Evolutionary conservation across 2,113 vertebrate species (phyloP), one percentile per base, ranked within the genome.

Genomic region (Hydrochoerus hydrochaeris): DNA sequence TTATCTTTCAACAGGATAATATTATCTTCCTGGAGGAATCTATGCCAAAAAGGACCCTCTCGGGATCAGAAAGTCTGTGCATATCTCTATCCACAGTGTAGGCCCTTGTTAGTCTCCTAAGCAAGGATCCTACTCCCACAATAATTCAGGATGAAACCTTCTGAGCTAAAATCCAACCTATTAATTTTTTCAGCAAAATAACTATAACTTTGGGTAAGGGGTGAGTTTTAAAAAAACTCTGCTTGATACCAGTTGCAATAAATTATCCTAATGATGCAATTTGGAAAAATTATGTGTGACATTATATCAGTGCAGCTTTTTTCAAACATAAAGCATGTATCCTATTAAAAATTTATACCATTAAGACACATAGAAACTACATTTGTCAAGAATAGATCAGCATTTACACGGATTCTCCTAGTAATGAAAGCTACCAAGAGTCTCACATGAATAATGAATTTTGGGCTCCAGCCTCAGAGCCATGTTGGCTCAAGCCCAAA

Each of bases 341-440:
- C 93, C 16, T 95, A 82, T 86, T 91, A 89, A 95, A 95, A 78
- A 82, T 95, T 2, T 86, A 85, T 95, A 32, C 92, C 28, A 16
- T 58, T 77, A 63, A 86, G 65, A 73, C 88, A 88, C 85, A 75
- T 49, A 95, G 75, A 75, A 95, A 94, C 44, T 65, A n/a, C 7
- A 95, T 38, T 77, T 93, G 17, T 93, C 19, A 81, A 69, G 73
- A 94, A 41, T 6, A 85, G 67, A 86, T 83, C 90, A 54, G 35
- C 9, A 52, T 89, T 49, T 38, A 69, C 71, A 67, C 5, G 20
- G 67, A 89, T 67, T 30, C 30, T 63, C 35, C 60, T 85, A 52
- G 20, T 62, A 87, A 90, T 78, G 84, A 93, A 71, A 57, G 93
- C 65, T 90, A 84, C 54, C 83, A 94, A 91, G 30, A 83, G 35